phyloP scores from a whole-genome alignment of 2,797 vertebrate species.

The Sebastes itinus region DNA sequence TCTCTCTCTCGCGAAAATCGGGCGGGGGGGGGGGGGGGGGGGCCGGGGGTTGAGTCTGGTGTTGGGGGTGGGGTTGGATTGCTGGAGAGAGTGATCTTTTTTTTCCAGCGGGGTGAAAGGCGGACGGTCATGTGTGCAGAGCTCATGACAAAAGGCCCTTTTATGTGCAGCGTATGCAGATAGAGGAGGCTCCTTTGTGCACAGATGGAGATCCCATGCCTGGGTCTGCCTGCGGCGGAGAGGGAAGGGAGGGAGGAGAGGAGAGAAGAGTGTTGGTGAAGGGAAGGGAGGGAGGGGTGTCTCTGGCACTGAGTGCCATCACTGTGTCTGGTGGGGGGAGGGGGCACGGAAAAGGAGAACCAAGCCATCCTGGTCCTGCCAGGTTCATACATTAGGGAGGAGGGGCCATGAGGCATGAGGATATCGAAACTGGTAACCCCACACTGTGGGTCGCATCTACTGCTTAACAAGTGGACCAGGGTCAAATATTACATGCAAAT shows the following conservation, averaged over 20 bases:
- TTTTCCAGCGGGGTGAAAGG: conserved; percentile 79
- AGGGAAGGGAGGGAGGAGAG: conserved; percentile 63
- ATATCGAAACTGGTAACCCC: conserved; percentile 39
- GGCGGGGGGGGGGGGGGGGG: conserved; percentile 48
- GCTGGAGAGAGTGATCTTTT: conserved; percentile 72
- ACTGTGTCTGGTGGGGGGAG: conserved; percentile 76
- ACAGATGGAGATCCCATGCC: conserved; percentile 84
- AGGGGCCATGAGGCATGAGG: conserved; percentile 46
- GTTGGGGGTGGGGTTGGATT: conserved; percentile 73
- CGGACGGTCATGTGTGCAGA: conserved; percentile 84
- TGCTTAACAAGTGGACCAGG: conserved; percentile 27
- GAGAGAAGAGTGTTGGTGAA: conserved; percentile 58
- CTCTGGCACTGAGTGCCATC: conserved; percentile 79
- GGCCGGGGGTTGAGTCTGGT: conserved; percentile 62
- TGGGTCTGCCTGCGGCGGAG: conserved; percentile 77
- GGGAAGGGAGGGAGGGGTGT: conserved; percentile 60
- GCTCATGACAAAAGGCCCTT: conserved; percentile 88
- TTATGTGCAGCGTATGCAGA: conserved; percentile 86
- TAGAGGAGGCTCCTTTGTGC: conserved; percentile 87
- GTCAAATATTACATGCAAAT: conserved; percentile 23
- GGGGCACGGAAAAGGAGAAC: conserved; percentile 67
- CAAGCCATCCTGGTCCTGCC: conserved; percentile 60
- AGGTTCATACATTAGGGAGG: conserved; percentile 56
- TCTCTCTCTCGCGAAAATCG: conserved; percentile 34
- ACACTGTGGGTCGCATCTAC: conserved; percentile 17